phyloP scores from a whole-genome alignment of 2,113 vertebrate species.

The Phaethornis superciliosus region DNA sequence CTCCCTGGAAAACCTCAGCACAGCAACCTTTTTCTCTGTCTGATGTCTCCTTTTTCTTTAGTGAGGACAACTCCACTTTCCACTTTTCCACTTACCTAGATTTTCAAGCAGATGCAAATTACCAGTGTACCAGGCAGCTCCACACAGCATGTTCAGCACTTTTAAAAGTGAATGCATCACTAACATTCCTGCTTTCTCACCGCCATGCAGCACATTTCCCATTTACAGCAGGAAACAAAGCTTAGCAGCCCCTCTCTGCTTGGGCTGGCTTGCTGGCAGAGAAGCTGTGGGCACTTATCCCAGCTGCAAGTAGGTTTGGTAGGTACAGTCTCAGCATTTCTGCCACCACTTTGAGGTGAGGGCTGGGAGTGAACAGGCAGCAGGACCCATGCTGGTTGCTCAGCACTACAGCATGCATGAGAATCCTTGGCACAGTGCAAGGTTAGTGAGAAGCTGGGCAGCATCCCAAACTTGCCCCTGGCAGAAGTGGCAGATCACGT shows the following conservation, averaged over 20 bases:
- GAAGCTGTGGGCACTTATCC: background rate
- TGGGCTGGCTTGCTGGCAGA: background rate
- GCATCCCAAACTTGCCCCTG: background rate
- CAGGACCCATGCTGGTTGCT: background rate
- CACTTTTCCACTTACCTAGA: too few relatives aligned
- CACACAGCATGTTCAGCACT: background rate
- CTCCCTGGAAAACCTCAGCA: background rate
- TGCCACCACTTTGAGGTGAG: background rate
- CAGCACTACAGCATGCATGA: background rate
- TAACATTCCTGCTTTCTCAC: background rate
- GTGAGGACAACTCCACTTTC: background rate
- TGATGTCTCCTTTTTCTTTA: background rate
- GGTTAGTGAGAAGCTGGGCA: slow-evolving; percentile 14
- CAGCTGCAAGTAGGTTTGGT: background rate
- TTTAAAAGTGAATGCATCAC: background rate
- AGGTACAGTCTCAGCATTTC: background rate
- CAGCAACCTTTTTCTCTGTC: background rate
- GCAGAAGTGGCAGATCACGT: background rate
- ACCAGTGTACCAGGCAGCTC: background rate
- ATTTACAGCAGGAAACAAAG: background rate
- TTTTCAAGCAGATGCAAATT: background rate
- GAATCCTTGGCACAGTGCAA: background rate
- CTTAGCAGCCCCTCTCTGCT: background rate
- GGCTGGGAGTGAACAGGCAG: background rate
- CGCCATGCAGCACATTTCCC: background rate